These are phyloP conservation scores for Mastigias papua DNA, from an alignment of 30 jellyfish, hydroid and myxozoan genomes.

Conservation along the genomic window DNA sequence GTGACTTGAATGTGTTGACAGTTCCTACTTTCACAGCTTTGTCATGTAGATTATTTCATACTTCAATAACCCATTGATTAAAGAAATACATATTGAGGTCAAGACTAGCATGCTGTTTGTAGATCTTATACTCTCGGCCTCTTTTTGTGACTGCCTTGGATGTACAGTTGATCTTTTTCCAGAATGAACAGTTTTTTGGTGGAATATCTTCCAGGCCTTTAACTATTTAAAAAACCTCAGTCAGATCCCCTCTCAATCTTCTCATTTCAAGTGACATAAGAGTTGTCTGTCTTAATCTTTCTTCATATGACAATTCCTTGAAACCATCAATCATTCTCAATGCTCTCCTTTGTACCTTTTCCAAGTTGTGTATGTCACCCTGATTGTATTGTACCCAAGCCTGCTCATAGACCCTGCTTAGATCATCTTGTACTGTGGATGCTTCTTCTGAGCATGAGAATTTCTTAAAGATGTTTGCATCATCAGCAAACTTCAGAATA, in stretches of 20 bases:
- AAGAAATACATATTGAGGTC: slow-evolving; percentile 3
- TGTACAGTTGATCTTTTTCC: background rate
- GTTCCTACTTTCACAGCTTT: slow-evolving; percentile 2
- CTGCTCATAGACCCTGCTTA: background rate
- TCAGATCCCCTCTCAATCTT: background rate
- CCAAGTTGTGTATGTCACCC: background rate
- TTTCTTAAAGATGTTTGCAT: background rate
- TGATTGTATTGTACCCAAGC: slow-evolving; percentile 10
- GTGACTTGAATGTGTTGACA: slow-evolving; percentile 11
- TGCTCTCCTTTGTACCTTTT: slow-evolving; percentile 11
- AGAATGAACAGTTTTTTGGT: background rate
- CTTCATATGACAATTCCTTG: slow-evolving; percentile 5
- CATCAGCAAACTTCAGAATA: background rate
- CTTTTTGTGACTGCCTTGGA: slow-evolving; percentile 4
- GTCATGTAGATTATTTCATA: background rate
- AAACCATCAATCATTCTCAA: slow-evolving; percentile 23
- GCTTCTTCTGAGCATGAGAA: background rate
- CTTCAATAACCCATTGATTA: slow-evolving; percentile 21
- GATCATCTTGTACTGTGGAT: background rate
- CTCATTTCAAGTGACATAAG: background rate
- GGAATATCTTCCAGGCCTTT: slow-evolving; percentile 16
- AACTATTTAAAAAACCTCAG: background rate
- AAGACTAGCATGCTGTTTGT: background rate
- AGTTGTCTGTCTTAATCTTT: background rate
- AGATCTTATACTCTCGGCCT: slow-evolving; percentile 10